Evolutionary conservation across 2,797 vertebrate genomes (phyloP), one percentile per base, ranked within the genome.

Genomic region (Rhadinocentrus ornatus): DNA sequence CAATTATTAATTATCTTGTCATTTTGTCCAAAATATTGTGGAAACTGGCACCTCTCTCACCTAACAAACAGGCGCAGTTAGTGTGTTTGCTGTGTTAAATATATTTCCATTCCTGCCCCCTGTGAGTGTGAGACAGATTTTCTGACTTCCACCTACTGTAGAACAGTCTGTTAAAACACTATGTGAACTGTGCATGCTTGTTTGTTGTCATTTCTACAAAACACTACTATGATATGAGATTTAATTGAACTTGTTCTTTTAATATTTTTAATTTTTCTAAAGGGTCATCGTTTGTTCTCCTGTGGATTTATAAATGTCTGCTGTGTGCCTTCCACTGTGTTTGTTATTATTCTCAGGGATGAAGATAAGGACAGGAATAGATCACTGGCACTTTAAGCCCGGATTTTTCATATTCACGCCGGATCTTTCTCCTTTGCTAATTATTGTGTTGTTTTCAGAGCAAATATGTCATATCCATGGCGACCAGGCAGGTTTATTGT

Each of bases 381-480:
- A 96, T 95, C 95, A 94, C 95, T 97, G 96, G 95, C 95, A 95
- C 97, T 98, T 98, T 98, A 98, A 98, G 96, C 94, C 95, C 91
- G 85, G 95, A 97, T 96, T 98, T 98, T 96, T 96, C 96, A 96
- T 98, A 98, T 98, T 99, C 97, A 97, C 96, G 91, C 97, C 94
- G 96, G 97, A 99, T 99, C 97, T 96, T 97, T 98, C 97, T 96
- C 96, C 97, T 98, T 98, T 98, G 97, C 97, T 99, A 98, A 99
- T 99, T 99, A 99, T 99, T 98, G 96, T 99, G 98, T 99, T 99
- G 98, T 99, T 99, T 99, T 98, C 96, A 96, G 96, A 98, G 97
- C 97, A 99, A 99, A 99, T 99, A 99, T 99, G 97, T 99, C 97
- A 99, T 99, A 99, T 99, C 98, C 97, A 99, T 99, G 97, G 97